Base-by-base conservation (phyloP, 2,888 invertebrate genomes). In the Cinara cedri region DNA sequence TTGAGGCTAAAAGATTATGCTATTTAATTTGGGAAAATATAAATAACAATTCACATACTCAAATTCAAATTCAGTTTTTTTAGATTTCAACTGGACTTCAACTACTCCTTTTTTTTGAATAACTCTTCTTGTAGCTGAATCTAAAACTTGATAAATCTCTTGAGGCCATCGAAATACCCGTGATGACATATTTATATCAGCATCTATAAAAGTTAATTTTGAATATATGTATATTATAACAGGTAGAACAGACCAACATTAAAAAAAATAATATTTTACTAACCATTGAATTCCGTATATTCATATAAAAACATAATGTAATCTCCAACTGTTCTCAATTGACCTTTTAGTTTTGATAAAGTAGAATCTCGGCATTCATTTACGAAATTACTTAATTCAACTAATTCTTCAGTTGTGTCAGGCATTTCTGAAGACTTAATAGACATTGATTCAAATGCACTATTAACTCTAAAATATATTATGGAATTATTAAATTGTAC, bases 81-180 rank as follows among this genome's bases (percentile, higher is more conserved):
- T 87, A 81, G 87, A 86, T 83, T 89, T 89, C 16, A 96, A 86
- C 44, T 90, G 89, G 81, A 91, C 91, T 85, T 96, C 95, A 0
- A 93, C 92, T 86, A 92, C 91, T 63, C 90, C 91, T 83, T 93
- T 90, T 84, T 93, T 91, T 84, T 92, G 91, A 83, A 89, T 89
- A 19, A 95, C 88, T 49, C 94, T 89, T 81, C 89, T 89, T 21
- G 90, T 88, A 0, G 93, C 92, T 81, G 95, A 87, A 84, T 96
- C 96, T 84, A 98, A 91, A 62, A 96, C 92, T 49, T 90, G 90
- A 84, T 94, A 94, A 90, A 98, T 93, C 84, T 95, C 95, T 78
- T 93, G 91, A 0, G 97, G 97, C 95, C 97, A 95, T 63, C 93
- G 90, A 86, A 97, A 94, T 44, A 96, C 93, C 81, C 94, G 90